Conservation (phyloP, 2,797 vertebrate genomes). For the Characodon lateralis region DNA sequence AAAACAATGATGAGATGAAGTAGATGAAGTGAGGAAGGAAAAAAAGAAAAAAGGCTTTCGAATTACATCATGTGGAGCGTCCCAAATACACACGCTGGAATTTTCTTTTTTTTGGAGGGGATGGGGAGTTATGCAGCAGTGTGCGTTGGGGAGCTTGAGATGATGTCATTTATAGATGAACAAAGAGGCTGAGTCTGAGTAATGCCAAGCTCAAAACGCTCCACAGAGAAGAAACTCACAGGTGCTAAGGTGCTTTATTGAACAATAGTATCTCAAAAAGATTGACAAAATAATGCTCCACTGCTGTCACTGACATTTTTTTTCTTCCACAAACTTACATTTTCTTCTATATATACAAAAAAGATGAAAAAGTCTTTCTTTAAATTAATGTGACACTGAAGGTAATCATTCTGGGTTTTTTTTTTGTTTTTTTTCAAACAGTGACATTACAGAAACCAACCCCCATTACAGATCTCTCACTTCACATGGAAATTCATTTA, state of each 20-base stretch:
- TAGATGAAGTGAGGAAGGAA: slow-evolving; percentile 28
- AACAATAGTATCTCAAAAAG: slow-evolving; percentile 76
- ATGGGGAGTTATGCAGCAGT: slow-evolving; percentile 55
- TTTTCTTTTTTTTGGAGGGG: slow-evolving; percentile 16
- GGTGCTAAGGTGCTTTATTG: slow-evolving; percentile 87
- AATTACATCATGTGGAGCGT: slow-evolving; percentile 65
- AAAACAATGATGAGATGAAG: slow-evolving; percentile 28
- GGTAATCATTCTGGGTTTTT: slow-evolving; percentile 36
- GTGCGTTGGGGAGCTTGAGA: slow-evolving; percentile 64
- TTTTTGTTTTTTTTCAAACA: slow-evolving; percentile 11
- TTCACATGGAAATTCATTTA: slow-evolving; percentile 50
- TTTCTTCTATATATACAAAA: slow-evolving; percentile 68
- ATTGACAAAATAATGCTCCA: slow-evolving; percentile 77
- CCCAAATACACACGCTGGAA: slow-evolving; percentile 61
- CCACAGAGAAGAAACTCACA: slow-evolving; percentile 65
- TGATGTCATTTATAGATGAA: slow-evolving; percentile 79
- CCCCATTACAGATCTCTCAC: slow-evolving; percentile 44
- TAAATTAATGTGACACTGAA: slow-evolving; percentile 48
- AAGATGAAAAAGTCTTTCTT: slow-evolving; percentile 62
- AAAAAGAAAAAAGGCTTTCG: slow-evolving; percentile 17
- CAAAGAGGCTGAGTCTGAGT: slow-evolving; percentile 68
- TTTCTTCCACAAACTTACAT: slow-evolving; percentile 52
- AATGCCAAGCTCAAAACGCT: slow-evolving; percentile 55
- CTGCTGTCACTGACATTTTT: slow-evolving; percentile 57
- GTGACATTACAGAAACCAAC: slow-evolving; percentile 58